These are phyloP conservation scores for Magallana gigas DNA, from an alignment of 1,140 invertebrate genomes.

Conservation along the genomic window DNA sequence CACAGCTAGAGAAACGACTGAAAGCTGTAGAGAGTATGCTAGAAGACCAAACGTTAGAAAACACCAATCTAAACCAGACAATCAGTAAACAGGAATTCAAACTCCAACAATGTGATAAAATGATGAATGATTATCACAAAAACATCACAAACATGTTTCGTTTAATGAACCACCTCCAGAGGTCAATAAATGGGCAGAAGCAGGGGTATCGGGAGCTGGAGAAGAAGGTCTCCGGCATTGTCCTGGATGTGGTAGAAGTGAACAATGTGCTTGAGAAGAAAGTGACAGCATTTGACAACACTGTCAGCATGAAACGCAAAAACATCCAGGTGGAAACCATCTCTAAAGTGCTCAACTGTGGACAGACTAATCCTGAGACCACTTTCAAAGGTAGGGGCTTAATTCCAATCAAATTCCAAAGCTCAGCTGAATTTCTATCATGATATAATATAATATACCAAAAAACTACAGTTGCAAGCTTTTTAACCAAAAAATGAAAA, in stretches of 20 bases:
- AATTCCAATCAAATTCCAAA: not conserved
- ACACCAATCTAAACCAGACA: constrained; percentile 69
- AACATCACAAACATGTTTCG: constrained; percentile 71
- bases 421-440: not conserved
- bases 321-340: constrained; percentile 71
- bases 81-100: constrained; percentile 67
- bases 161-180: constrained; percentile 70
- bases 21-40: constrained; percentile 69
- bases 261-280: constrained; percentile 72
- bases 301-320: constrained; percentile 48
- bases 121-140: constrained; percentile 62
- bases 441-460: not conserved
- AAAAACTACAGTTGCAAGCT: not conserved
- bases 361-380: constrained; percentile 50
- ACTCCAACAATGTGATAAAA: constrained; percentile 61
- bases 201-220: constrained; percentile 69
- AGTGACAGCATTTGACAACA: constrained; percentile 49
- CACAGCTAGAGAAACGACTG: constrained; percentile 56
- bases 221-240: constrained; percentile 73
- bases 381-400: constrained; percentile 69
- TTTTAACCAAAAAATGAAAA: not conserved
- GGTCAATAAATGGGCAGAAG: constrained; percentile 64
- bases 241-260: constrained; percentile 74
- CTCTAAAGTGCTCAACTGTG: constrained; percentile 61
- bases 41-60: constrained; percentile 69